These are phyloP conservation scores for Athalia cordata DNA, from an alignment of 2,888 invertebrate species.

Conservation along the genomic window DNA sequence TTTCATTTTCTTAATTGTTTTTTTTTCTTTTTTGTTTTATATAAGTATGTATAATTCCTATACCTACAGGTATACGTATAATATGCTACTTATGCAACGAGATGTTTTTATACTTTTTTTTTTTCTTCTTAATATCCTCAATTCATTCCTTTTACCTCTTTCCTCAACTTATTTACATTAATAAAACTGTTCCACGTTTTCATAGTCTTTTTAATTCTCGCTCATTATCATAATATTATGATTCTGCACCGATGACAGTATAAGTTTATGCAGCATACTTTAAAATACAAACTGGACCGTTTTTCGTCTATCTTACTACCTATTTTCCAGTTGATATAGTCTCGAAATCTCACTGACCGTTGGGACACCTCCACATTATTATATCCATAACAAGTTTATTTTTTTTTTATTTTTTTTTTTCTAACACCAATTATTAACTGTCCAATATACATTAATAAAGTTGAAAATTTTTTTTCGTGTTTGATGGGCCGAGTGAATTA, in stretches of 20 bases:
- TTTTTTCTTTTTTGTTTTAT: too few species aligned
- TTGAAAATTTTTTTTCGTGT: conserved; percentile 13
- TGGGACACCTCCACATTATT: background rate
- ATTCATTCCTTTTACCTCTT: background rate
- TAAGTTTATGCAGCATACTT: conserved; percentile 1
- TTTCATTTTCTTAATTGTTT: background rate
- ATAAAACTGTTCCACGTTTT: conserved; percentile 28
- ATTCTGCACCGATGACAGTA: conserved; percentile 16
- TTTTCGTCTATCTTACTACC: conserved; percentile 6
- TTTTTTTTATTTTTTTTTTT: background rate
- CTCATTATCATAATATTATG: conserved; percentile 9
- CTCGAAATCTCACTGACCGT: conserved; percentile 12
- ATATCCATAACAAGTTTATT: too few species aligned
- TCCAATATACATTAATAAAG: background rate
- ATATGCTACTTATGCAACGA: conserved; percentile 22
- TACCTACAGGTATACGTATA: conserved; percentile 7
- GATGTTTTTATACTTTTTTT: conserved; percentile 4
- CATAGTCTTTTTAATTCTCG: conserved; percentile 21
- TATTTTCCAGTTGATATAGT: conserved; percentile 1
- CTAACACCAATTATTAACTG: conserved; percentile 8
- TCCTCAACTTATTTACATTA: conserved; percentile 35
- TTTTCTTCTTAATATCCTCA: conserved; percentile 10
- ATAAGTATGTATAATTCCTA: background rate
- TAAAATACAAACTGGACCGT: conserved; percentile 6
- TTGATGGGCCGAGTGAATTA: conserved; percentile 4